phyloP scores from a whole-genome alignment of 2,888 invertebrate genomes.

The Lumbricus terrestris region DNA sequence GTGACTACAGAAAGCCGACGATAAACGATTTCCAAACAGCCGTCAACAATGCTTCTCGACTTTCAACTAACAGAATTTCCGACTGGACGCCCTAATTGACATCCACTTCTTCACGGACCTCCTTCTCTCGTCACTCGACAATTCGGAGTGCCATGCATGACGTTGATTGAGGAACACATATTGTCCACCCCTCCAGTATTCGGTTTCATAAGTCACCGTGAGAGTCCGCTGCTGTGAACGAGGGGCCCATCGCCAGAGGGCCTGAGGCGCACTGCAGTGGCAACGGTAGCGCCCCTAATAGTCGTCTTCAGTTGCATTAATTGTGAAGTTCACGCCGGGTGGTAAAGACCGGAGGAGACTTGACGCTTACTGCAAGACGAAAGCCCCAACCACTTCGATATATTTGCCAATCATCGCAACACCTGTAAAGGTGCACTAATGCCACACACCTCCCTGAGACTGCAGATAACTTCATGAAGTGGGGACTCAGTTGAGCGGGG shows the following conservation, averaged over 20 bases:
- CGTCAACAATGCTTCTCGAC: neutral
- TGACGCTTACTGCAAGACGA: neutral
- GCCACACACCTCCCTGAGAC: neutral
- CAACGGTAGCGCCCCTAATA: neutral
- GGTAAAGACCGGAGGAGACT: neutral
- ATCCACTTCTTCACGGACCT: neutral
- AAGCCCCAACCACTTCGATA: neutral
- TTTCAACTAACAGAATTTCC: conserved; percentile 3
- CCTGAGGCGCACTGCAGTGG: neutral
- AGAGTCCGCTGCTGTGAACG: neutral
- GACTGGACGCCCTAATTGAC: neutral
- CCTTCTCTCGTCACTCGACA: neutral
- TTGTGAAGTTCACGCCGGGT: neutral
- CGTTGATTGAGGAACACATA: neutral
- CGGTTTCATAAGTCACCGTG: neutral
- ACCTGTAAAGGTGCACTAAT: conserved; percentile 3
- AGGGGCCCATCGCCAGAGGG: neutral
- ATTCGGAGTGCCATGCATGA: neutral
- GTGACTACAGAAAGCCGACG: neutral
- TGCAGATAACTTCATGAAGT: conserved; percentile 3
- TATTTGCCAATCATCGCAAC: conserved; percentile 3
- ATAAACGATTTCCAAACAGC: neutral
- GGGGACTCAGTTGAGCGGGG: neutral
- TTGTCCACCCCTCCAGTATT: neutral
- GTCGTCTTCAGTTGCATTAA: neutral